A percentile compares a stretch with the other conserved stretches of the same genome.
Evolutionary conservation across 1,140 invertebrate species (phyloP).

Genomic region (Drosophila pseudoobscura): DNA sequence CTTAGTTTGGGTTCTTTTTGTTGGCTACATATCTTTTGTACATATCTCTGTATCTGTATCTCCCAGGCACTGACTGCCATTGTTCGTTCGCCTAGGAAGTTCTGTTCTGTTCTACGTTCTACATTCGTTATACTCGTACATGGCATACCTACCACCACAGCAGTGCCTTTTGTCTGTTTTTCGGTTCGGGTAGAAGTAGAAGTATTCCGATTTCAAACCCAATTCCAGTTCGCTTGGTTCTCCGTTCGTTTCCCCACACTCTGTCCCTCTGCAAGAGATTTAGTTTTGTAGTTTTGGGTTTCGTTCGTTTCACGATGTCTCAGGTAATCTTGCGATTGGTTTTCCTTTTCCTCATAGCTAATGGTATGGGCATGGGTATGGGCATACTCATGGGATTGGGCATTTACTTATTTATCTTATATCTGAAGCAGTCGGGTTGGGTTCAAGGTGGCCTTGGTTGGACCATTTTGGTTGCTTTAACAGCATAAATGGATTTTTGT

Average conservation of each 20-base stretch:
- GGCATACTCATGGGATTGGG: constrained; percentile 31
- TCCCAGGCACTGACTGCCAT: constrained; percentile 25
- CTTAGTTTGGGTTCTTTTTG: constrained; percentile 42
- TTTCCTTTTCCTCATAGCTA: constrained; percentile 52
- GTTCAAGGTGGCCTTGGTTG: constrained; percentile 36
- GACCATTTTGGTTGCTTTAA: constrained; percentile 33
- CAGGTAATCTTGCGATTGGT: constrained; percentile 67
- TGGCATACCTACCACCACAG: constrained; percentile 2
- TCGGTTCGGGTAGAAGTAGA: constrained; percentile 5
- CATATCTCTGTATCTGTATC: constrained; percentile 46
- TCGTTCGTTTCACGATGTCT: constrained; percentile 48
- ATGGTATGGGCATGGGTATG: constrained; percentile 25
- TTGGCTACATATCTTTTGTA: constrained; percentile 61
- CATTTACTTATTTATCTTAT: constrained; percentile 48
- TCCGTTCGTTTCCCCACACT: constrained; percentile 6
- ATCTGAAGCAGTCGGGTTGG: constrained; percentile 56
- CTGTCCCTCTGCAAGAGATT: constrained; percentile 22
- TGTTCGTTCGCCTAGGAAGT: constrained; percentile 48
- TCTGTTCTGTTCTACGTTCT: constrained; percentile 49
- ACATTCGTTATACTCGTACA: constrained; percentile 6
- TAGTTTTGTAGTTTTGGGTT: constrained; percentile 57
- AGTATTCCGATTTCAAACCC: constrained; percentile 7
- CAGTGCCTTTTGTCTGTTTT: constrained; percentile 11
- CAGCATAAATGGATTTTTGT: constrained; percentile 25
- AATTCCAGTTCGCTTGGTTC: constrained; percentile 22